These are phyloP conservation scores for Pristionchus exspectatus DNA, from an alignment of 2,888 invertebrate species.

Conservation along the genomic window DNA sequence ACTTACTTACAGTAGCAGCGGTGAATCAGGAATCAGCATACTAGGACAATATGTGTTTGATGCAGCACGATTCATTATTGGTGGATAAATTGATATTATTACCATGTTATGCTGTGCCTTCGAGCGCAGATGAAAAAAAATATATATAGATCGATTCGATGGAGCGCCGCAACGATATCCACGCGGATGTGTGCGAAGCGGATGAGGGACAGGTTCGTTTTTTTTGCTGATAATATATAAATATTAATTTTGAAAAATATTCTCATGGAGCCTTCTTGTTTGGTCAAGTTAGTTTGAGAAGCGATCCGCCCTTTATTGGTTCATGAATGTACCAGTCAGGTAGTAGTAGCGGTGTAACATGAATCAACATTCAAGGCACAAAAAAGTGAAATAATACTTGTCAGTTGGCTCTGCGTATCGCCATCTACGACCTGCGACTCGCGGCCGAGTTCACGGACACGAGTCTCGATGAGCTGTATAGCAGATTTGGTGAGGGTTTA, in stretches of 20 bases:
- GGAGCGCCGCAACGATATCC: neutral
- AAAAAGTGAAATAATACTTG: neutral
- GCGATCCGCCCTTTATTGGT: neutral
- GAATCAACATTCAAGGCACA: too few relatives aligned
- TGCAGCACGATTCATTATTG: too few relatives aligned
- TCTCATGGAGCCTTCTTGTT: too few relatives aligned
- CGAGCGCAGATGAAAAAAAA: neutral
- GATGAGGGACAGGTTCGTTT: slow-evolving; percentile 19
- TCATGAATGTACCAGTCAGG: too few relatives aligned
- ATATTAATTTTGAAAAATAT: too few relatives aligned
- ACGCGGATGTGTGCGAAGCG: neutral
- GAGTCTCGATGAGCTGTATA: slow-evolving; percentile 57
- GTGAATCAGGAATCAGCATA: too few relatives aligned
- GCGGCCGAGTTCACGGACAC: slow-evolving; percentile 68
- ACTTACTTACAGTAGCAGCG: too few relatives aligned
- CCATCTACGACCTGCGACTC: slow-evolving; percentile 66
- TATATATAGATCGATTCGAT: neutral
- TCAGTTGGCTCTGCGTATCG: slow-evolving; percentile 63
- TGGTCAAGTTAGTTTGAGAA: too few relatives aligned
- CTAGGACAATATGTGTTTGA: too few relatives aligned
- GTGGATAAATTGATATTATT: too few relatives aligned
- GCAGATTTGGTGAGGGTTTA: slow-evolving; percentile 53
- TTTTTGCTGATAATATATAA: neutral
- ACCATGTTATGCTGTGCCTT: too few relatives aligned
- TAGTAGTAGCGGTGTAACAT: too few relatives aligned